Percentiles rank a stretch among this genome's conserved stretches.
Conservation (phyloP, 2,888 invertebrate genomes). For the Iselma pallidipennis region DNA sequence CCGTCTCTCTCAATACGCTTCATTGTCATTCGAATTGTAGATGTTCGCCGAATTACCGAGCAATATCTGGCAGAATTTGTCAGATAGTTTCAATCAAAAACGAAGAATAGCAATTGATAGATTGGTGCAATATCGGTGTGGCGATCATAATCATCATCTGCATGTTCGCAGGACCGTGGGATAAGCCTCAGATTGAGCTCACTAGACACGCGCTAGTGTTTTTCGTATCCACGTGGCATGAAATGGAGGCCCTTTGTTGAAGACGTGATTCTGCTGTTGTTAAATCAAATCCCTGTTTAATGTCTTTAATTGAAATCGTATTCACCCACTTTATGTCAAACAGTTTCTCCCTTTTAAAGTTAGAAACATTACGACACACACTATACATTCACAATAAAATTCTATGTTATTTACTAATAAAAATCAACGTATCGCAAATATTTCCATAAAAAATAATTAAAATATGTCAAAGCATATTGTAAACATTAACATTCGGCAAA, state of each 20-base stretch:
- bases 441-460: slow-evolving; percentile 11
- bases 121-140: no score
- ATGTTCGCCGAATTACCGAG: background rate
- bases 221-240: slow-evolving; percentile 52
- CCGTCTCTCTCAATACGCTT: slow-evolving; percentile 33
- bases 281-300: slow-evolving; percentile 51
- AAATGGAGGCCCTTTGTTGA: slow-evolving; percentile 50
- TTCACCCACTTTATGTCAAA: slow-evolving; percentile 31
- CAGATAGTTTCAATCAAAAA: background rate
- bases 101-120: no score
- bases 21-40: slow-evolving; percentile 45
- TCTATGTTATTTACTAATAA: no score
- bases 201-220: slow-evolving; percentile 52
- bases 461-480: slow-evolving; percentile 10
- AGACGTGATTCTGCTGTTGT: slow-evolving; percentile 52
- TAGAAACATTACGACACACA: background rate
- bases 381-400: no score
- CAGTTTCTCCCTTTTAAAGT: background rate
- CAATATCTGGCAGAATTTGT: no score
- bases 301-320: slow-evolving; percentile 54
- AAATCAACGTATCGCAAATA: no score
- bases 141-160: background rate
- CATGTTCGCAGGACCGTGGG: slow-evolving; percentile 36
- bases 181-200: slow-evolving; percentile 43
- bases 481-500: slow-evolving; percentile 22